Base-by-base conservation (phyloP, 2,797 vertebrate genomes). In the Muscicapa comitata region DNA sequence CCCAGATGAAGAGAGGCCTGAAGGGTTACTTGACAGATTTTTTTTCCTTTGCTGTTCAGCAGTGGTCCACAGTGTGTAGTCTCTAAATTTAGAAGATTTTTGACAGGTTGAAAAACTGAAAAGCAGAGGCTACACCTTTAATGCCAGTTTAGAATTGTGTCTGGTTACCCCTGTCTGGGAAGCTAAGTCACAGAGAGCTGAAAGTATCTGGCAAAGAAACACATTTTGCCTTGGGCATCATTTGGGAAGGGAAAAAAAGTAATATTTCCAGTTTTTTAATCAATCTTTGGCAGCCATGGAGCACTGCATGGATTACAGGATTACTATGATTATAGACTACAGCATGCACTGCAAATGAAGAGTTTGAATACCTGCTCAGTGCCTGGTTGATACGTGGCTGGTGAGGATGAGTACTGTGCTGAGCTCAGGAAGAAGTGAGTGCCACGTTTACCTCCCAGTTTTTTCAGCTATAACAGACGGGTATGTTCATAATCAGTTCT, bases 181-280 rank as follows among this genome's bases (percentile, higher is more conserved):
- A 93, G 67, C 35, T 79, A 88, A 96, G 85, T 92, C 88, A 66
- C 63, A 81, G 70, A 80, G 58, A 94, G 48, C 74, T 96, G 93
- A 81, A 96, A 94, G 70, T 37, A 88, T 94, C 93, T 97, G 95
- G 76, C 95, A 86, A 63, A 94, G 76, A 82, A 90, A 51, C 63
- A 47, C 17, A 63, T 92, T 94, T 93, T 86, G 89, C 95, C 94
- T 90, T 68, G 53, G 90, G 94, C 82, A 54, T 65, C n/a, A 90
- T 92, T 31, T 76, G 71, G 58, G 73, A 73, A 94, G 83, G 73
- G 29, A 11, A 73, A 91, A 93, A 76, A 90, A 71, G 93, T 81
- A 82, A 38, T 84, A 95, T 96, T 96, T 96, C 96, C 95, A 97
- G 94, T 93, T 94, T 97, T 84, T 93, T 25, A 95, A 93, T 94